Evolutionary conservation across 2,888 invertebrate species (phyloP).

Genomic region (Ornithoptera priamus): DNA sequence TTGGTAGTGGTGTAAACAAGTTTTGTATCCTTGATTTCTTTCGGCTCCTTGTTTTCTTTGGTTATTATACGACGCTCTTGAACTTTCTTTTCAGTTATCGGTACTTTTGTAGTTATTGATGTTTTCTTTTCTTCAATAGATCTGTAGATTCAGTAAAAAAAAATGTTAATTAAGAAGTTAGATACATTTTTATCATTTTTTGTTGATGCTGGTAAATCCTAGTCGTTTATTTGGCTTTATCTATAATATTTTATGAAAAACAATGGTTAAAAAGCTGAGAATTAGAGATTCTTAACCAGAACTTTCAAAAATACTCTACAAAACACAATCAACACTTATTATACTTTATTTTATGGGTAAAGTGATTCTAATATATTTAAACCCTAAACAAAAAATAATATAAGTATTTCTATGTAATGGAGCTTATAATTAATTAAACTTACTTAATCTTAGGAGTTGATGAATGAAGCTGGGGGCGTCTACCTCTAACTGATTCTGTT

Average conservation of each 20-base stretch:
- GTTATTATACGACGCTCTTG: conserved; percentile 52
- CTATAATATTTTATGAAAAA: too few species aligned
- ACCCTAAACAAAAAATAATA: not conserved
- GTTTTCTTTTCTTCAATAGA: conserved; percentile 55
- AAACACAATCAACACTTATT: too few species aligned
- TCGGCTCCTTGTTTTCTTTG: conserved; percentile 69
- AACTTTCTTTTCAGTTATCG: conserved; percentile 50
- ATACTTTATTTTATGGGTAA: not conserved
- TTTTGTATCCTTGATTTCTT: conserved; percentile 56
- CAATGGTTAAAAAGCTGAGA: too few species aligned
- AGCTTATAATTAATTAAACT: conserved; percentile 13
- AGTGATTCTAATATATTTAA: not conserved
- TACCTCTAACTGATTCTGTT: conserved; percentile 46
- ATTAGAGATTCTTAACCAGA: too few species aligned
- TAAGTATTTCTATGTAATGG: conserved; percentile 4
- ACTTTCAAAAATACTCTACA: too few species aligned
- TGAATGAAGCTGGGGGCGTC: conserved; percentile 57
- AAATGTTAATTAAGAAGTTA: too few species aligned
- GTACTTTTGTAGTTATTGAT: conserved; percentile 38
- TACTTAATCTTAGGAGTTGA: conserved; percentile 69
- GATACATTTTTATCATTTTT: too few species aligned
- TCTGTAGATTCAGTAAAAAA: conserved; percentile 36
- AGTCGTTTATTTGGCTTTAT: too few species aligned
- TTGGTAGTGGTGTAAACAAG: conserved; percentile 42
- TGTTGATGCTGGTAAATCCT: too few species aligned